Base-by-base conservation (phyloP, 2,113 vertebrate genomes). In the Mormyrus lacerda region DNA sequence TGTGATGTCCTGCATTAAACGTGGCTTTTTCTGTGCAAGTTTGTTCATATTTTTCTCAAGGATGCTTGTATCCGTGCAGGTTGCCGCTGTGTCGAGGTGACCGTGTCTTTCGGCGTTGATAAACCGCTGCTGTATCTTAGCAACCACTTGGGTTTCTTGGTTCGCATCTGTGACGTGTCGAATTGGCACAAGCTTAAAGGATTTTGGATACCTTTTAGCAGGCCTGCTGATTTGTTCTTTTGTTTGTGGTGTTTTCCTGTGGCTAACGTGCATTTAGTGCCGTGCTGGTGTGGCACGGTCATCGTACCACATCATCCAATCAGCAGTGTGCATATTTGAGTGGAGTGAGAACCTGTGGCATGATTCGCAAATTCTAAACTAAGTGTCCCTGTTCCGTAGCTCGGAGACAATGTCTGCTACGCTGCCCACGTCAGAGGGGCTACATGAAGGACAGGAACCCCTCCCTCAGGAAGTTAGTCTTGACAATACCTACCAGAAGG, bases 361-460 rank as follows among this genome's bases (percentile, higher is more conserved):
- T 61, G 15, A 24, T 24, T 88, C 48, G 50, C 89, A 85, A 85
- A 42, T 19, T 39, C 87, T 90, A 89, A 91, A 88, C 87, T 50
- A 89, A 87, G 86, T 93, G 83, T 93, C 89, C 89, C 85, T 93
- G 91, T 93, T 90, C 91, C 91, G 87, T 88, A 93, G 92, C 90
- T 82, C 83, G 0, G 87, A 90, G 27, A 90, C 89, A 13, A 48
- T 55, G 69, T 17, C 86, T 5, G 2, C 87, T 7, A 21, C 31
- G 50, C 35, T 51, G 87, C 51, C 55, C 31, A 35, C 15, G 4
- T 90, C 90, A 89, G 89, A 24, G 44, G 51, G 53, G 42, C 45
- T 47, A 15, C 79, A 45, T 48, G 58, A 10, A 42, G 45, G 4
- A 55, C 48, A 61, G 84, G 86, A 87, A 50, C n/a, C 15, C 10